Percentiles rank a stretch among this genome's conserved stretches.
These are phyloP conservation scores for Hylaeus anthracinus DNA, from an alignment of 1,140 invertebrate genomes.

Conservation along the genomic window DNA sequence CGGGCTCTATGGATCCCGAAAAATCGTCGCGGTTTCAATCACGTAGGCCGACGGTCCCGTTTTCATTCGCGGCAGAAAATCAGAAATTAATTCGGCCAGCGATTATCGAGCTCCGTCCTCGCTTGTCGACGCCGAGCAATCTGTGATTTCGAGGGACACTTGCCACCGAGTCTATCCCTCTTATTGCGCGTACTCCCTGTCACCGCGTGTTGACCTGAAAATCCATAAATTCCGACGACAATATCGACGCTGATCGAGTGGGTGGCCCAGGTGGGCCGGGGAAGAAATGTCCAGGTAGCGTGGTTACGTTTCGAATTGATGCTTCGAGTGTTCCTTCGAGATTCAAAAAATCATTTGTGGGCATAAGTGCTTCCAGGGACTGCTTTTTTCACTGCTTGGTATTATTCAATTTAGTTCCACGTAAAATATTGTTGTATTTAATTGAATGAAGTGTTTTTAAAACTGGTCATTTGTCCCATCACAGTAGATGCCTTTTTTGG, in stretches of 20 bases:
- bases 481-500: too few relatives aligned
- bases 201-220: slow-evolving; percentile 67
- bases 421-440: too few relatives aligned
- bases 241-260: slow-evolving; percentile 48
- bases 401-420: too few relatives aligned
- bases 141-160: slow-evolving; percentile 31
- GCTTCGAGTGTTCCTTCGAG: slow-evolving; percentile 29
- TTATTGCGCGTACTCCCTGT: slow-evolving; percentile 56
- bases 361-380: too few relatives aligned
- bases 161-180: slow-evolving; percentile 36
- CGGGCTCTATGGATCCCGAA: too few relatives aligned
- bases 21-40: not conserved
- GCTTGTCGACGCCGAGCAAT: slow-evolving; percentile 23
- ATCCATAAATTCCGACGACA: slow-evolving; percentile 64
- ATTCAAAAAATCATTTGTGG: slow-evolving; percentile 41
- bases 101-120: slow-evolving; percentile 38
- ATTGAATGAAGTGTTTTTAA: too few relatives aligned
- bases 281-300: not conserved
- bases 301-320: slow-evolving; percentile 38
- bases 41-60: slow-evolving; percentile 8
- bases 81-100: slow-evolving; percentile 52
- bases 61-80: slow-evolving; percentile 47
- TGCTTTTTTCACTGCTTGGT: too few relatives aligned
- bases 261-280: not conserved
- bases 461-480: too few relatives aligned